A percentile compares a stretch with the other conserved stretches of the same genome.
These are phyloP conservation scores for Tetragnatha montana DNA, from an alignment of 2,888 invertebrate genomes.

Conservation along the genomic window DNA sequence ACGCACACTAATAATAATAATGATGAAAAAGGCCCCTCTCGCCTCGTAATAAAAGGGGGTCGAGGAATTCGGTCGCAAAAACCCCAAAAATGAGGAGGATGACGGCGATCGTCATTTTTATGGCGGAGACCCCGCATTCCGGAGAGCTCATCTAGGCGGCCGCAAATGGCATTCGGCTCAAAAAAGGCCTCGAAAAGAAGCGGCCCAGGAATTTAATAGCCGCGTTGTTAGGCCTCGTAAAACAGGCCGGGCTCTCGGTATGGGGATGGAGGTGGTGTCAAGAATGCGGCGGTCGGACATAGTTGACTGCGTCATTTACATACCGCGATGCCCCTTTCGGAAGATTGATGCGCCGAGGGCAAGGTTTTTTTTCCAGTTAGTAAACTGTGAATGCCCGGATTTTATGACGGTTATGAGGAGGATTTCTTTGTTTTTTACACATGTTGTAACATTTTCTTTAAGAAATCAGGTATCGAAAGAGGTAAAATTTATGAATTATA, in stretches of 20 bases:
- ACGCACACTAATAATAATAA: no score
- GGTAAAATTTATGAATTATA: no score
- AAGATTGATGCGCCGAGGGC: slow-evolving; percentile 41
- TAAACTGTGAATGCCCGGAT: no score
- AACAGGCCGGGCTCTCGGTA: slow-evolving; percentile 31
- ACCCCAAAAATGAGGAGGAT: slow-evolving; percentile 28
- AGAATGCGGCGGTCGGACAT: slow-evolving; percentile 45
- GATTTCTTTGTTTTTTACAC: no score
- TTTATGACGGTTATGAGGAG: no score
- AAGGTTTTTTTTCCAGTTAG: no score
- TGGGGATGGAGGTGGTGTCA: neutral
- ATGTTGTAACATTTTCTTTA: no score
- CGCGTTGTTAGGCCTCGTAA: slow-evolving; percentile 61
- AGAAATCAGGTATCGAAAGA: no score
- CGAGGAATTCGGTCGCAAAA: neutral
- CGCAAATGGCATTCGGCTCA: slow-evolving; percentile 61
- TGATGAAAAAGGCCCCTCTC: neutral
- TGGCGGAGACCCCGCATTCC: slow-evolving; percentile 48
- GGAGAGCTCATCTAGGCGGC: slow-evolving; percentile 39
- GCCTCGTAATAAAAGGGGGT: neutral
- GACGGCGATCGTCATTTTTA: slow-evolving; percentile 63
- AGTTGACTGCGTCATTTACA: slow-evolving; percentile 66
- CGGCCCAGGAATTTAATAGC: slow-evolving; percentile 64
- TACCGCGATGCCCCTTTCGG: slow-evolving; percentile 42
- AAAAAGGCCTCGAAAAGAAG: slow-evolving; percentile 40